Conservation (phyloP, 2,113 vertebrate genomes). For the Megaceryle torquata region DNA sequence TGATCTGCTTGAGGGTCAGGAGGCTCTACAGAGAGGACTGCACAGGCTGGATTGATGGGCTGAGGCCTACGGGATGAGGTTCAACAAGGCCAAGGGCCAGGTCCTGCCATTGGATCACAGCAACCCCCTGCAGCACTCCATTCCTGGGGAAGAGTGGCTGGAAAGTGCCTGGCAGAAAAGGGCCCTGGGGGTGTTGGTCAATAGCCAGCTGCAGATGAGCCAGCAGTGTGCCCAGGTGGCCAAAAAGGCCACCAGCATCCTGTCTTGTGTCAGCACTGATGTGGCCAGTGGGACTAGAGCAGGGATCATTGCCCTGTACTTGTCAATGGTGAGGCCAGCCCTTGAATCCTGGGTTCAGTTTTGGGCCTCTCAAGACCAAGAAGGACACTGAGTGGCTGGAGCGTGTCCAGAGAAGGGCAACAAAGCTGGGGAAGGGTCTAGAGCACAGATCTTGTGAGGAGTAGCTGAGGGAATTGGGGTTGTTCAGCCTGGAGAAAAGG, state of each 20-base stretch:
- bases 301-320: neutral
- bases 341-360: neutral
- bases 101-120: neutral
- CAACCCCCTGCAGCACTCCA: neutral
- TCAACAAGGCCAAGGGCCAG: neutral
- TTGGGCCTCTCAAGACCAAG: neutral
- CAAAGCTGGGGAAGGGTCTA: neutral
- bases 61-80: neutral
- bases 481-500: neutral
- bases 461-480: neutral
- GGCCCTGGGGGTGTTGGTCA: neutral
- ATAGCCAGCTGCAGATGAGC: neutral
- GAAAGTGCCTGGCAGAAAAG: neutral
- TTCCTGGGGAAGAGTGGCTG: neutral
- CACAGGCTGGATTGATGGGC: neutral
- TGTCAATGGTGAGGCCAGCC: neutral
- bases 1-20: neutral
- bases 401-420: neutral
- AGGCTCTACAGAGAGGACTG: neutral
- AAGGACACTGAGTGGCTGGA: neutral
- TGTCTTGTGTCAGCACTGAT: neutral
- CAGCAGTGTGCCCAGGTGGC: neutral
- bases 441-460: neutral
- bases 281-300: neutral
- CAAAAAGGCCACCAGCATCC: neutral